Base-by-base conservation (phyloP, 1,140 invertebrate genomes). In the Drusus annulatus region DNA sequence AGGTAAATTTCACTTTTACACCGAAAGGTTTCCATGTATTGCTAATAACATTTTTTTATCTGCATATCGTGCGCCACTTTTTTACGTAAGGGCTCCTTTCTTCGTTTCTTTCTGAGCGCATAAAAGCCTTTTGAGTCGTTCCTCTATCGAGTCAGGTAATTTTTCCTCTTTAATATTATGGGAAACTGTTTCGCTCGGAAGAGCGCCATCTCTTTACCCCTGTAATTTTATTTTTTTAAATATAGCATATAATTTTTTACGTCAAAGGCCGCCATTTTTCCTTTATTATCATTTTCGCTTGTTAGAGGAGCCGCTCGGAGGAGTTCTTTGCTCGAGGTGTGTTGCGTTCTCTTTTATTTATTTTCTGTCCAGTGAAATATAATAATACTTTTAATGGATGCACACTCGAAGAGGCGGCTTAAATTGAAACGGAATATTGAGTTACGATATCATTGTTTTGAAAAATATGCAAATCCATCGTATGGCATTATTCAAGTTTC, bases 161-260 rank as follows among this genome's bases (percentile, higher is more conserved):
- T 78, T 56, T 77, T 76, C 60, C 78, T 31, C 65, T 56, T 75
- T 80, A 80, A 83, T 83, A 83, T 80, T 83, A 83, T 83, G 71
- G 76, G 79, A 83, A 78, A 80, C 79, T 76, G 81, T 75, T 83
- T 71, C 79, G 76, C 79, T 78, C 73, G 51, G 25, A 15, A 51
- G 5, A 52, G 50, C 50, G 21, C 10, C 69, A 25, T 54, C 50
- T 21, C 51, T 69, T 25, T 21, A 60, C 68, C 51, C 19, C 23
- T 73, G 19, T 74, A 15, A 54, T 78, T 62, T 80, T 71, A 76
- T 79, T 56, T 78, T 78, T 78, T 78, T 78, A 73, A 79, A 73
- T 79, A 79, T 73, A 73, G 76, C 69, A 71, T 78, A 71, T 79
- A 21, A 79, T 79, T 79, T 78, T 78, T 60, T 56, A 51, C 78